Evolutionary conservation across 2,113 vertebrate species (phyloP), one percentile per base, ranked within the genome.

Genomic region (Ptilorrhoa leucosticta): DNA sequence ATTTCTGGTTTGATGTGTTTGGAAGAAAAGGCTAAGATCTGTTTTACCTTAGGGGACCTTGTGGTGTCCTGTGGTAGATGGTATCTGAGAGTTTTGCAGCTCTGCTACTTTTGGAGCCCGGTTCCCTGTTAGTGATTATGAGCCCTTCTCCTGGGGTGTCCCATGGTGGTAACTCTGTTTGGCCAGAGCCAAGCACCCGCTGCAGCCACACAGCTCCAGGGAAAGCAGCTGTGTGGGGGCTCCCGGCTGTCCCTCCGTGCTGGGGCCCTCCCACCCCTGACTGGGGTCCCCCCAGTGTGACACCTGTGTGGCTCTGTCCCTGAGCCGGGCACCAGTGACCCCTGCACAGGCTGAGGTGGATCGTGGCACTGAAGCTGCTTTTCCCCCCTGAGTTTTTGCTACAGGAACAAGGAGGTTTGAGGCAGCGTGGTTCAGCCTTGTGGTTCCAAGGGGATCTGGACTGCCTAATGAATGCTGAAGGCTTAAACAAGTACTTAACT

Each of bases 21-120:
- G 93, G 71, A 89, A 93, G 79, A 90, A 69, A 86, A 92, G 54
- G 15, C 79, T 78, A 24, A 84, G 89, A 71, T 92, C 60, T 81
- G 1, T 93, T 95, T 93, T 94, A 95, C 88, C 85, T 95, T 91
- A 90, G 75, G 93, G 96, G 90, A 93, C 92, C 76, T 84, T 61
- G 93, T 63, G 90, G 85, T 92, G 68, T 93, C 64, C 71, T 93
- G 68, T 45, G 79, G 78, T 95, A 57, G 94, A 93, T 94, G 53
- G 51, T 75, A 66, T 89, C 92, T 88, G 79, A n/a, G 57, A 68
- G 54, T 58, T 80, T 63, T 96, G 68, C 82, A 83, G 90, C 60
- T 92, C 5, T 44, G 72, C 91, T 95, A 2, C 86, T 96, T 88
- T 83, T n/a, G 60, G 79, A 86, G 23, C 9, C 3, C 66, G 68